phyloP scores from a whole-genome alignment of 2,797 vertebrate species.

The Acipenser ruthenus region DNA sequence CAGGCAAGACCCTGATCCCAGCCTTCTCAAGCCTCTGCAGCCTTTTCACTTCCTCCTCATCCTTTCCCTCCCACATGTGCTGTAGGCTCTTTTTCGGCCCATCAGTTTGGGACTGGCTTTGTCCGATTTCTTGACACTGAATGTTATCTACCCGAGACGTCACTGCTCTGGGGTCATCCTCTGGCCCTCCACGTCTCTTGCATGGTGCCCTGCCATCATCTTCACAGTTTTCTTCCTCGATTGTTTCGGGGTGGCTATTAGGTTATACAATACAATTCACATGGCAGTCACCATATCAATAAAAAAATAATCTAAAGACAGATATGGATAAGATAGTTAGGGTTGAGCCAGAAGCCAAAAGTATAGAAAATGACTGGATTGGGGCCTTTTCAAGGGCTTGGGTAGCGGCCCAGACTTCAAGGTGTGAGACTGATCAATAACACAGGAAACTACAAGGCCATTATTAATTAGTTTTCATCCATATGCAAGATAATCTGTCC shows the following conservation, averaged over 20 bases:
- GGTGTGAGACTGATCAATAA: no score
- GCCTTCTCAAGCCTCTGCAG: conserved; percentile 73
- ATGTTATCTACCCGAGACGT: background rate
- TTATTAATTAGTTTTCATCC: no score
- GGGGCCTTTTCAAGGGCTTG: no score
- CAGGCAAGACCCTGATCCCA: conserved; percentile 77
- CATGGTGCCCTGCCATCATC: conserved; percentile 16
- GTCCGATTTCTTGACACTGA: conserved; percentile 1
- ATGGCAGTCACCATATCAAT: background rate
- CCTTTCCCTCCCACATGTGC: conserved; percentile 36
- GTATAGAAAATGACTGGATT: no score
- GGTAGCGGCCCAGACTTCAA: no score
- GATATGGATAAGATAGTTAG: no score
- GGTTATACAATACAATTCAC: conserved; percentile 38
- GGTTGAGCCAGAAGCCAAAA: no score
- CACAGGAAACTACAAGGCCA: no score
- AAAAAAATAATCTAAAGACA: no score
- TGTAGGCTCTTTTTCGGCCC: conserved; percentile 13
- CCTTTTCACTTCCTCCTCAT: conserved; percentile 57
- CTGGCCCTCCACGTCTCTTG: background rate
- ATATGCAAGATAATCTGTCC: no score
- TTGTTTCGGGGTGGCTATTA: conserved; percentile 59
- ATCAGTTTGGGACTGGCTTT: conserved; percentile 3
- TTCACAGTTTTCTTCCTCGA: conserved; percentile 59
- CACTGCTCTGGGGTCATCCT: background rate